Percentiles rank a stretch among this genome's conserved stretches.
Evolutionary conservation across 2,888 invertebrate genomes (phyloP).

Genomic region (Diarsia rubi): DNA sequence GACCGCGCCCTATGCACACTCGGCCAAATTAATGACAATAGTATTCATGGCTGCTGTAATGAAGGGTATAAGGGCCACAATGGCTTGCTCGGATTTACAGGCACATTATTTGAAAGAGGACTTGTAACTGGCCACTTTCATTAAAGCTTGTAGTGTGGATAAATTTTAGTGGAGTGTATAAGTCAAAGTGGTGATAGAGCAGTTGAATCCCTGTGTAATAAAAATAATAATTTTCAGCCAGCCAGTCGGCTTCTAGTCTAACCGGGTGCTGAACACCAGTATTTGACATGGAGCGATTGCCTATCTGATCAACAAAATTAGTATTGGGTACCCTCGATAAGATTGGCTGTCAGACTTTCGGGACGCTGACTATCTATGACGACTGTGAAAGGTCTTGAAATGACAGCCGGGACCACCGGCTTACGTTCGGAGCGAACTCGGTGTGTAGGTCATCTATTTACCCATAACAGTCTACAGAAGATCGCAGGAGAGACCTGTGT

Average conservation of each 20-base stretch:
- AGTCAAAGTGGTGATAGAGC: neutral
- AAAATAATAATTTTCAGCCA: neutral
- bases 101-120: conserved; percentile 48
- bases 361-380: too few relatives aligned
- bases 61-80: conserved; percentile 43
- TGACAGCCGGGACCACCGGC: too few relatives aligned
- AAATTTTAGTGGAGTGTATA: conserved; percentile 32
- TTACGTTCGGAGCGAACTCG: too few relatives aligned
- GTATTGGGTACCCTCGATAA: too few relatives aligned
- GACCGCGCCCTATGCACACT: conserved; percentile 56
- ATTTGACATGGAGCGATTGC: too few relatives aligned
- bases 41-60: conserved; percentile 61
- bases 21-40: conserved; percentile 60
- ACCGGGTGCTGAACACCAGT: too few relatives aligned
- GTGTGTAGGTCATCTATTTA: too few relatives aligned
- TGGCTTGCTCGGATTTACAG: conserved; percentile 52
- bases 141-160: conserved; percentile 43
- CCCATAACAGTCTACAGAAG: neutral
- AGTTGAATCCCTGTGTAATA: neutral
- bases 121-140: conserved; percentile 44
- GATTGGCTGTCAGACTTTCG: too few relatives aligned
- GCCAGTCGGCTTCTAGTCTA: too few relatives aligned
- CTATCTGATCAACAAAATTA: too few relatives aligned
- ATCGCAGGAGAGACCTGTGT: neutral
- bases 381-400: too few relatives aligned